Evolutionary conservation across 1,140 invertebrate species (phyloP).

Genomic region (Euschistus heros): DNA sequence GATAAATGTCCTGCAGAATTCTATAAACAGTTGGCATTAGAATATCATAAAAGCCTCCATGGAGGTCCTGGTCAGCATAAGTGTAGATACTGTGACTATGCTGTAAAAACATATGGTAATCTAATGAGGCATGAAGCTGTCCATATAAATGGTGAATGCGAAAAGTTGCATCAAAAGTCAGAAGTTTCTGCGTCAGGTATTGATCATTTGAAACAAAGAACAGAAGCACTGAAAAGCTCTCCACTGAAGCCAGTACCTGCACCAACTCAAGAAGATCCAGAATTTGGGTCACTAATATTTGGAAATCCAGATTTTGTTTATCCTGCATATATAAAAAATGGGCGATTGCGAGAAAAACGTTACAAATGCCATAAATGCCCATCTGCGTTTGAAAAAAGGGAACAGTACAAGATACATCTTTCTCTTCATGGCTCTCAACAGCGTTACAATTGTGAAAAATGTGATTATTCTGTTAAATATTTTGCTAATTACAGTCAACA

Average conservation of each 20-base stretch:
- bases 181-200: conserved; percentile 48
- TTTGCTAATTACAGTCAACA: conserved; percentile 74
- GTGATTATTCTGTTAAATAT: conserved; percentile 81
- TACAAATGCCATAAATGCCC: conserved; percentile 80
- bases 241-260: conserved; percentile 1
- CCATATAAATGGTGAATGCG: conserved; percentile 34
- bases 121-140: conserved; percentile 61
- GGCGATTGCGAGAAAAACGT: conserved; percentile 59
- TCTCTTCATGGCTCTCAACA: conserved; percentile 73
- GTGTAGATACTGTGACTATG: conserved; percentile 75
- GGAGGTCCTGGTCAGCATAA: conserved; percentile 55
- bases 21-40: conserved; percentile 54
- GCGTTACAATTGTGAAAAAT: conserved; percentile 69
- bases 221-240: conserved; percentile 36
- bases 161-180: conserved; percentile 24
- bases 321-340: conserved; percentile 61
- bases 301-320: conserved; percentile 68
- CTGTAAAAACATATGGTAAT: conserved; percentile 63
- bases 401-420: conserved; percentile 74
- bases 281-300: conserved; percentile 52
- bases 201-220: conserved; percentile 47
- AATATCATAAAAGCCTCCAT: conserved; percentile 61
- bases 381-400: conserved; percentile 74
- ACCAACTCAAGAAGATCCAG: conserved; percentile 41
- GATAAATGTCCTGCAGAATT: conserved; percentile 57